A percentile compares a stretch with the other conserved stretches of the same genome.
These are phyloP conservation scores for Baryphthengus martii DNA, from an alignment of 2,113 vertebrate species.

Conservation along the genomic window DNA sequence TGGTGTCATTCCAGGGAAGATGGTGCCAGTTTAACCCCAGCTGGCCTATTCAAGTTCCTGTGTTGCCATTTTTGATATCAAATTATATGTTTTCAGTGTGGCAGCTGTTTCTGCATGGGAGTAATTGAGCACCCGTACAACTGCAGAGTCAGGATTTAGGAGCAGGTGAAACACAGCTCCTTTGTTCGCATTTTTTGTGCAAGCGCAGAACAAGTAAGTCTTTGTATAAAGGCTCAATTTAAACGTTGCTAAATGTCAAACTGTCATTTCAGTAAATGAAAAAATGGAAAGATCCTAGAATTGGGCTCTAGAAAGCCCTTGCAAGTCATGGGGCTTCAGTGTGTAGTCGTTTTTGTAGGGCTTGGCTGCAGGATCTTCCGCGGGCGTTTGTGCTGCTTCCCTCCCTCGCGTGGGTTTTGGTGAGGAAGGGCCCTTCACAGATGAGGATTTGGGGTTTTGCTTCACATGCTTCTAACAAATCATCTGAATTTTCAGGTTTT, in stretches of 20 bases:
- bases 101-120: neutral
- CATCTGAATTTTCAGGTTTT: neutral
- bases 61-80: neutral
- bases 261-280: neutral
- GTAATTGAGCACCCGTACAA: neutral
- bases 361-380: neutral
- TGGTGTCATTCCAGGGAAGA: neutral
- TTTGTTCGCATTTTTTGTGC: neutral
- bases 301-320: neutral
- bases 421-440: neutral
- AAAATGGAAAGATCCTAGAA: neutral
- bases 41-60: neutral
- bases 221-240: neutral
- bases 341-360: neutral
- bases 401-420: neutral
- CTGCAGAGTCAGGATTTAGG: fast-evolving
- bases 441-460: neutral
- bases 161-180: neutral
- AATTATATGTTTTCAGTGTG: neutral
- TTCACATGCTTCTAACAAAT: neutral
- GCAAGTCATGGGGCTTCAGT: neutral
- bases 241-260: neutral
- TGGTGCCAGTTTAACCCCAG: neutral
- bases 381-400: neutral
- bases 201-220: neutral